A percentile compares a stretch with the other conserved stretches of the same genome.
Conservation (phyloP, 2,888 invertebrate species). For the Chloroclystis v-ata region DNA sequence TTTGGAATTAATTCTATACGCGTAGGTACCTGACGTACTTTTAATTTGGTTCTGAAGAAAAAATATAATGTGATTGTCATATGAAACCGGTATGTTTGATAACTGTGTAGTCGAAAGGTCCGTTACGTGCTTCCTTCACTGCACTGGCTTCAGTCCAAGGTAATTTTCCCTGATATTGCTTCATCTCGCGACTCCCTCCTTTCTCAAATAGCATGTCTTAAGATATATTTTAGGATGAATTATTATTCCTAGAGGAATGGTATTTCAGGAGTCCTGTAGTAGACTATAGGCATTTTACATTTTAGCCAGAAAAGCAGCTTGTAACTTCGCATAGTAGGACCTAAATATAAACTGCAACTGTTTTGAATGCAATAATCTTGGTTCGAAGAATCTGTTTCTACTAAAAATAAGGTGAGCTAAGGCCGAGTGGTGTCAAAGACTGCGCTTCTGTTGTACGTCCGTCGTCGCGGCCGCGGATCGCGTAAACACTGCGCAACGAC, state of each 20-base stretch:
- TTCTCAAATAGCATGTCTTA: constrained; percentile 16
- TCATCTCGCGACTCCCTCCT: constrained; percentile 16
- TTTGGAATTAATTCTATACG: constrained; percentile 9
- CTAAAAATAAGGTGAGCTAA: constrained; percentile 56
- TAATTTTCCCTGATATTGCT: constrained; percentile 19
- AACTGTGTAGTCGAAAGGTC: constrained; percentile 20
- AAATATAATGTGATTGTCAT: constrained; percentile 12
- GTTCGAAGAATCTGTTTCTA: constrained; percentile 27
- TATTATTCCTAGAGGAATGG: constrained; percentile 10
- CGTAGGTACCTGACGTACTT: constrained; percentile 3
- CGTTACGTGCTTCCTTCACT: constrained; percentile 16
- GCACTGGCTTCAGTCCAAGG: constrained; percentile 28
- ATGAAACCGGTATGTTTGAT: constrained; percentile 13
- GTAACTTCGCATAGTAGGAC: too few species aligned
- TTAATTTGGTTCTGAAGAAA: background rate
- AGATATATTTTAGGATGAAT: constrained; percentile 16
- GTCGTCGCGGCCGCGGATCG: constrained; percentile 54
- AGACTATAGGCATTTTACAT: too few species aligned
- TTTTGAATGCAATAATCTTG: constrained; percentile 31
- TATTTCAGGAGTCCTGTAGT: too few species aligned
- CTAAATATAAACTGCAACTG: background rate
- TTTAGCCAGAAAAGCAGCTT: too few species aligned
- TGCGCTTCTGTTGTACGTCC: constrained; percentile 60
- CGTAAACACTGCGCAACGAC: constrained; percentile 56
- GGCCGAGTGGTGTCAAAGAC: constrained; percentile 65